Conservation (phyloP, 2,888 invertebrate species). For the Cecidostiba fungosa region DNA sequence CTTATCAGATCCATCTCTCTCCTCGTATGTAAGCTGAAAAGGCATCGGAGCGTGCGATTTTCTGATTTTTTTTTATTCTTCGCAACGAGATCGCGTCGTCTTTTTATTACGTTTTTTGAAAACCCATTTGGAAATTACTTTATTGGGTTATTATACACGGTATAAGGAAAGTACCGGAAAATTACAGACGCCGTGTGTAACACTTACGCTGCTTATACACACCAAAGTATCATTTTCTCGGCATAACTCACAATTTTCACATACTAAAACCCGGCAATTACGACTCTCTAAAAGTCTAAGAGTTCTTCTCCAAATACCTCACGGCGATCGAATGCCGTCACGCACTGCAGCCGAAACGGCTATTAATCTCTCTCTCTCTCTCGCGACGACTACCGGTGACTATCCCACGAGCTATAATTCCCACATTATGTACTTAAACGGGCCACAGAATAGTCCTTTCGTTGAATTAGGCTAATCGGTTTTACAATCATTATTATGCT, state of each 20-base stretch:
- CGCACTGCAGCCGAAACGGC: background rate
- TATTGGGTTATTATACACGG: background rate
- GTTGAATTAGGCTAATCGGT: background rate
- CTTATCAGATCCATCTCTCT: background rate
- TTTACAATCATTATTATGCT: background rate
- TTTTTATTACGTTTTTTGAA: background rate
- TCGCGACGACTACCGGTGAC: background rate
- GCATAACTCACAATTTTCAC: constrained; percentile 1
- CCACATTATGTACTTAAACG: background rate
- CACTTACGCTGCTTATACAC: background rate
- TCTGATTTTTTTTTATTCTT: background rate
- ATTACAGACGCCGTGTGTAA: background rate
- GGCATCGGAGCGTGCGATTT: background rate
- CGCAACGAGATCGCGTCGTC: background rate
- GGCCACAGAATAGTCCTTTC: background rate
- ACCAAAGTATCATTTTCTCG: constrained; percentile 5
- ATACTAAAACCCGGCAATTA: background rate
- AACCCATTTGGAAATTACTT: background rate
- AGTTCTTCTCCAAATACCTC: constrained; percentile 3
- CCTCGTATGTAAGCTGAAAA: background rate
- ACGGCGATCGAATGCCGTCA: background rate
- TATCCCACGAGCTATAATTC: background rate
- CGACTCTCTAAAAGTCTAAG: constrained; percentile 8
- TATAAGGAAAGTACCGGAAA: constrained; percentile 13
- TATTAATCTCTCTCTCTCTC: background rate